phyloP scores from a whole-genome alignment of 2,797 vertebrate genomes.

The Lepidocolaptes lacrymiger region DNA sequence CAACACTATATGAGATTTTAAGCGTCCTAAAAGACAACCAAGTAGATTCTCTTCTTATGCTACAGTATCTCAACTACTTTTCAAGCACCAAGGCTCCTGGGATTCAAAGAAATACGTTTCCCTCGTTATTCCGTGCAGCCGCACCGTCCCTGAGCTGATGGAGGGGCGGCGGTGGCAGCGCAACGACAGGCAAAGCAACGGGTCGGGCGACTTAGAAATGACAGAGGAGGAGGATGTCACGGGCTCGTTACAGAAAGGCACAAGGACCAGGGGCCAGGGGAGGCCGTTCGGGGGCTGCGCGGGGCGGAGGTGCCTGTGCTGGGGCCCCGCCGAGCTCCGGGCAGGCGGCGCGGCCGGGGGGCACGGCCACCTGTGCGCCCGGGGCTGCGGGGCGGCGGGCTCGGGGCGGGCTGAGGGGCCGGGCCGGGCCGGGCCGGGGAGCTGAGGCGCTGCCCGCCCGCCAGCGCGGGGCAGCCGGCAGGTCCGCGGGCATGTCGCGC shows the following conservation, averaged over 20 bases:
- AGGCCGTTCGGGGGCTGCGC: not conserved
- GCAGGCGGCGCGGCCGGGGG: not conserved
- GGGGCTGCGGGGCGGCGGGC: too few relatives aligned
- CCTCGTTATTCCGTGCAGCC: not conserved
- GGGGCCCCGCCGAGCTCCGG: not conserved
- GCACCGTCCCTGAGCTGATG: accelerated
- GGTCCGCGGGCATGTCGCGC: accelerated
- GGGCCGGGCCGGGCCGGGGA: not conserved
- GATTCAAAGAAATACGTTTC: not conserved
- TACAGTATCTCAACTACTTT: not conserved
- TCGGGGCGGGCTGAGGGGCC: too few relatives aligned
- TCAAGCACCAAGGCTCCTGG: not conserved
- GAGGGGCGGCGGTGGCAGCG: not conserved
- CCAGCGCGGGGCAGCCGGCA: not conserved
- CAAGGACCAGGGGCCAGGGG: not conserved
- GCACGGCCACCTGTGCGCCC: too few relatives aligned
- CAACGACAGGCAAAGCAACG: accelerated
- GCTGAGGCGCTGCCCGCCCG: not conserved
- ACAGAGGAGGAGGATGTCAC: not conserved
- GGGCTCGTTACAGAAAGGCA: not conserved
- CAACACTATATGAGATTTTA: accelerated
- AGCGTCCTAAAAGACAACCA: not conserved
- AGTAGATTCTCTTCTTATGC: not conserved
- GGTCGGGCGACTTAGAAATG: not conserved
- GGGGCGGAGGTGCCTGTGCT: too few relatives aligned